phyloP scores from a whole-genome alignment of 2,797 vertebrate genomes.

The Gymnothorax reevesii region DNA sequence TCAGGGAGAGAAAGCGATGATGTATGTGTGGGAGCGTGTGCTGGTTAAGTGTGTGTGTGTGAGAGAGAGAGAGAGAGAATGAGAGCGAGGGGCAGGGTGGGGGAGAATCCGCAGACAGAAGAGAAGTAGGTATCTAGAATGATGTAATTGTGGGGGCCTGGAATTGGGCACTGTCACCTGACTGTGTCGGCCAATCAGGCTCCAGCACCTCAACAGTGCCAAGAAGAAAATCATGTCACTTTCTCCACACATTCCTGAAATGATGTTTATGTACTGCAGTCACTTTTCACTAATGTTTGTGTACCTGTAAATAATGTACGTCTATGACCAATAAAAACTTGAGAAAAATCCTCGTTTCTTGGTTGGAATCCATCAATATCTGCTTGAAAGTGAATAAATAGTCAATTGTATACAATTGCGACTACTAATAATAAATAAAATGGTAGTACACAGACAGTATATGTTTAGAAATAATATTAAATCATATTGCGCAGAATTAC shows the following conservation, averaged over 20 bases:
- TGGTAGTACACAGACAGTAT: neutral
- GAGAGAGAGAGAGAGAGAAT: neutral
- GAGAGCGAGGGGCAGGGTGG: neutral
- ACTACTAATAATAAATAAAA: too few relatives aligned
- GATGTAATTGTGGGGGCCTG: neutral
- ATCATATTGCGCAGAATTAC: too few relatives aligned
- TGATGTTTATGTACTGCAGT: neutral
- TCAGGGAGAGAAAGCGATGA: neutral
- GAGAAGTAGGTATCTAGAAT: neutral
- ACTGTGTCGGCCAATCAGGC: neutral
- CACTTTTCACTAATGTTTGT: neutral
- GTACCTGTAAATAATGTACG: neutral
- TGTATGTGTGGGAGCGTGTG: neutral
- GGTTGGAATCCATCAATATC: neutral
- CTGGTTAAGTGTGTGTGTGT: neutral
- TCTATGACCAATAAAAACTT: neutral
- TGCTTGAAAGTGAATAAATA: neutral
- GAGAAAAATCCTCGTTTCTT: neutral
- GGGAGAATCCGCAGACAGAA: neutral
- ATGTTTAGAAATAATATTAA: too few relatives aligned
- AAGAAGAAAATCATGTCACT: neutral
- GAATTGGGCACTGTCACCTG: neutral
- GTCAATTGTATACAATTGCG: neutral
- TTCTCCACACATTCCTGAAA: neutral
- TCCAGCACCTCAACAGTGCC: neutral